phyloP scores from a whole-genome alignment of 2,888 invertebrate genomes.

The Oxyteleia sp. region DNA sequence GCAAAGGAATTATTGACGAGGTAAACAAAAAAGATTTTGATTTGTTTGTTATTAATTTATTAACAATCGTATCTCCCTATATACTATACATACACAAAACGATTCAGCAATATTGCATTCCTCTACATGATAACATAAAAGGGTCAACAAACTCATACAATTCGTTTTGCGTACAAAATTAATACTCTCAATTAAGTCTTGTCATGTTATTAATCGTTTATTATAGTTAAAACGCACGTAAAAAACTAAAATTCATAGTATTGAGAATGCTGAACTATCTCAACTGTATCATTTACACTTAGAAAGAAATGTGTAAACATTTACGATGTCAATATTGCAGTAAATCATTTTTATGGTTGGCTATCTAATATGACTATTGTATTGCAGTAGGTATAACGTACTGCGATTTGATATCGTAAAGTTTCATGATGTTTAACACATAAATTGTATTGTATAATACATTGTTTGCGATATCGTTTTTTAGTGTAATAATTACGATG shows the following conservation, averaged over 20 bases:
- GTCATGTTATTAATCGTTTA: constrained; percentile 59
- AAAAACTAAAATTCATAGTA: constrained; percentile 21
- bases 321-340: too few species aligned
- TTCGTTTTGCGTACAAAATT: constrained; percentile 71
- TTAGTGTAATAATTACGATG: not conserved
- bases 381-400: too few species aligned
- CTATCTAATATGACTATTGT: too few species aligned
- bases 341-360: too few species aligned
- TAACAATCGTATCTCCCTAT: constrained; percentile 50
- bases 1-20: constrained; percentile 87
- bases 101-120: constrained; percentile 41
- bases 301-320: too few species aligned
- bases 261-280: constrained; percentile 15
- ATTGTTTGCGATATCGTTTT: too few species aligned
- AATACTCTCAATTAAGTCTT: constrained; percentile 75
- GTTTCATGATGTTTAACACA: too few species aligned
- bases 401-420: too few species aligned
- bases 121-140: constrained; percentile 43
- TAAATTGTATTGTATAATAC: too few species aligned
- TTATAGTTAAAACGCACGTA: constrained; percentile 42
- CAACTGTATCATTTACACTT: constrained; percentile 34
- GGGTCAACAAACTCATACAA: constrained; percentile 34
- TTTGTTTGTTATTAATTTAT: constrained; percentile 47
- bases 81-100: constrained; percentile 65
- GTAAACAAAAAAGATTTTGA: constrained; percentile 83